Conservation (phyloP, 2,888 invertebrate species). For the Drosophila acutilabella region DNA sequence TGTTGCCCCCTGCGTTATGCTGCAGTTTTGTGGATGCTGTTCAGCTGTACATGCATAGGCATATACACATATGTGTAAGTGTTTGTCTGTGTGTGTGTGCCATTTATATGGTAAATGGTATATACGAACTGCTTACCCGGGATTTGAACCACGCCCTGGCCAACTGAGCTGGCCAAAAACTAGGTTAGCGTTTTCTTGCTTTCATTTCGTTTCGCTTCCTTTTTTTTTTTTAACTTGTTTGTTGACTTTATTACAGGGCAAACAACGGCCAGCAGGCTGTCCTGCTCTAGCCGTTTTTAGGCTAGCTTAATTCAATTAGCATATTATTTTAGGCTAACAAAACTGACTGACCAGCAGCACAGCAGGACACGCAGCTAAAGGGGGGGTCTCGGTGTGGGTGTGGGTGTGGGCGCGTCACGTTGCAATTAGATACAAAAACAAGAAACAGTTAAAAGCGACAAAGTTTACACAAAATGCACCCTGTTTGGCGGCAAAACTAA, state of each 20-base stretch:
- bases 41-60: conserved; percentile 17
- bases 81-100: conserved; percentile 22
- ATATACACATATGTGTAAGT: conserved; percentile 15
- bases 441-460: neutral
- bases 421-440: conserved; percentile 70
- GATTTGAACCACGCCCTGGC: conserved; percentile 79
- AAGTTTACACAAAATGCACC: conserved; percentile 73
- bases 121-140: conserved; percentile 68
- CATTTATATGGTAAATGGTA: conserved; percentile 5
- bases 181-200: conserved; percentile 60
- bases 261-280: conserved; percentile 1
- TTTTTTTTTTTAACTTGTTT: conserved; percentile 5
- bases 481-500: conserved; percentile 73
- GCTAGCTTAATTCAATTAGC: conserved; percentile 58
- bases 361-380: conserved; percentile 2
- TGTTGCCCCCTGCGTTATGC: conserved; percentile 62
- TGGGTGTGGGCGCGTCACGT: conserved; percentile 58
- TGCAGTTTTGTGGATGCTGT: conserved; percentile 75
- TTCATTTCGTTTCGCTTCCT: neutral
- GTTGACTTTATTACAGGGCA: conserved; percentile 27
- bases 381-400: neutral
- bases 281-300: conserved; percentile 3
- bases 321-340: conserved; percentile 34
- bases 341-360: conserved; percentile 27
- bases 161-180: conserved; percentile 69